phyloP scores from a whole-genome alignment of 2,888 invertebrate genomes.

The Pilophorus perplexus region DNA sequence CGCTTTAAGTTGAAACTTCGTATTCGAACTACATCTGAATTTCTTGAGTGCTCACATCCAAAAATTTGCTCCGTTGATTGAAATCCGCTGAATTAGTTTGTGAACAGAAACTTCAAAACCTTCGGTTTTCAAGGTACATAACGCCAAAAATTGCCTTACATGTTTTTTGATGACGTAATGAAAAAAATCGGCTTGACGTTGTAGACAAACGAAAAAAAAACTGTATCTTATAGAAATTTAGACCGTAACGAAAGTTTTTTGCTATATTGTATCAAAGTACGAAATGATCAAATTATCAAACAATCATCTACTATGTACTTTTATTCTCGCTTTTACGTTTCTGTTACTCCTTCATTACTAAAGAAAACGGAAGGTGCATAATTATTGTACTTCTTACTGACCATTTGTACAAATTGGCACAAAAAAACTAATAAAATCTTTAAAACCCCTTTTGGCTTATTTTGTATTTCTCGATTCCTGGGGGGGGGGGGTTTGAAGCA shows the following conservation, averaged over 20 bases:
- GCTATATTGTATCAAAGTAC: conserved; percentile 6
- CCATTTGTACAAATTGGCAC: conserved; percentile 46
- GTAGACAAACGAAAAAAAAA: conserved; percentile 21
- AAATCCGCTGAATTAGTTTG: neutral
- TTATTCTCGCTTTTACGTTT: neutral
- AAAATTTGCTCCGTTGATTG: neutral
- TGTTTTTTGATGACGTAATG: conserved; percentile 26
- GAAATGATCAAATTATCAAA: conserved; percentile 1
- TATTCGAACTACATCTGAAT: neutral
- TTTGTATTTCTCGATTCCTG: no score
- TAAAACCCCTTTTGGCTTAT: conserved; percentile 37
- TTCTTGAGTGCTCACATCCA: neutral
- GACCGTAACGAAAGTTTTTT: conserved; percentile 14
- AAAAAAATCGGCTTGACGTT: conserved; percentile 32
- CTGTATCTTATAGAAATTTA: conserved; percentile 28
- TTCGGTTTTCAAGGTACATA: conserved; percentile 9
- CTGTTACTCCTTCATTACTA: conserved; percentile 24
- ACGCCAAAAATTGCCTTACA: conserved; percentile 40
- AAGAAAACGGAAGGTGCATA: conserved; percentile 35
- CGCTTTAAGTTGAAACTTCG: conserved; percentile 5
- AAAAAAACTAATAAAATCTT: conserved; percentile 45
- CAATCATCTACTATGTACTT: conserved; percentile 1
- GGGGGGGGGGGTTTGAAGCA: no score
- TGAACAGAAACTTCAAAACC: neutral
- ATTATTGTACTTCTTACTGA: conserved; percentile 42